phyloP scores from a whole-genome alignment of 2,888 invertebrate species.

The Cataglyphis livida region DNA sequence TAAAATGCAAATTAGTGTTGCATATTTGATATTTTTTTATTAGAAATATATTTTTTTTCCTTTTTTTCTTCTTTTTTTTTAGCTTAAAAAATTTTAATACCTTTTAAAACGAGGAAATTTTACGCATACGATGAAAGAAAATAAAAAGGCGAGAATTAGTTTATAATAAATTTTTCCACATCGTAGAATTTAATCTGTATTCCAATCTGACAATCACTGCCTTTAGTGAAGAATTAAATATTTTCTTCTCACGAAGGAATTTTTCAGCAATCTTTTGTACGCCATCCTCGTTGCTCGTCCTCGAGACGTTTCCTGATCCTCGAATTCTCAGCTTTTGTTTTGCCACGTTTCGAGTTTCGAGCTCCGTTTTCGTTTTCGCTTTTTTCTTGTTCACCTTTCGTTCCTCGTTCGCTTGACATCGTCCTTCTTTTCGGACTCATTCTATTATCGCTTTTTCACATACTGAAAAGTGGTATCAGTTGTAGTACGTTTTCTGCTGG shows the following conservation, averaged over 20 bases:
- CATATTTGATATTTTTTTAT: conserved; percentile 4
- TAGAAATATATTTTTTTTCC: not conserved
- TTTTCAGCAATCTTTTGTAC: conserved; percentile 53
- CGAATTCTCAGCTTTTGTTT: conserved; percentile 65
- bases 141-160: not conserved
- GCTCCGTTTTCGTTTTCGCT: conserved; percentile 58
- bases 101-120: conserved; percentile 16
- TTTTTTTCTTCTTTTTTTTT: not conserved
- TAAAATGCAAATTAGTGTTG: not conserved
- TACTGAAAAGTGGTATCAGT: conserved; percentile 38
- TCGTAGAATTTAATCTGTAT: conserved; percentile 37
- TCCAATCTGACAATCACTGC: conserved; percentile 29
- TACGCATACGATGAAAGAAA: not conserved
- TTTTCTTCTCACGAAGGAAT: conserved; percentile 56
- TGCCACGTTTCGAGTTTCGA: conserved; percentile 48
- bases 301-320: conserved; percentile 57
- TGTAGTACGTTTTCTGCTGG: conserved; percentile 51
- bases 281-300: conserved; percentile 47
- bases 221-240: conserved; percentile 63
- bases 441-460: conserved; percentile 47
- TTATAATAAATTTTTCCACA: conserved; percentile 47
- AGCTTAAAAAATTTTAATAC: not conserved
- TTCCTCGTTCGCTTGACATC: not conserved
- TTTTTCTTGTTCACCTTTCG: conserved; percentile 37
- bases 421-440: conserved; percentile 1